Percentiles rank a stretch among this genome's conserved stretches.
These are phyloP conservation scores for Centroberyx gerrardi DNA, from an alignment of 2,797 vertebrate genomes.

Conservation along the genomic window DNA sequence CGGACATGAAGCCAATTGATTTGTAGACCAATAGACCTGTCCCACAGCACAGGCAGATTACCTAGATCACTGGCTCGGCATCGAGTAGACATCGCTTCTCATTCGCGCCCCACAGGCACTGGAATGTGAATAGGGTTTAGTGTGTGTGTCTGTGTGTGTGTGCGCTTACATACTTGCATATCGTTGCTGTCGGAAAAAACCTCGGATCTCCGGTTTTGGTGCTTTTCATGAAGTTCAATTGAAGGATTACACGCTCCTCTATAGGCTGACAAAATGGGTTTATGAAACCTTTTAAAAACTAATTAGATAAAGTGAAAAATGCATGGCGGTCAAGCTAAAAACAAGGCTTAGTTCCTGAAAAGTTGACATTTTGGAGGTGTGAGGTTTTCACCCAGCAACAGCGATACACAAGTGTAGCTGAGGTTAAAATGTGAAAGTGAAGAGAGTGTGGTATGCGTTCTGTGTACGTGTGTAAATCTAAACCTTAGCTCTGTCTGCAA, in stretches of 20 bases:
- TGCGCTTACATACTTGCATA: constrained; percentile 20
- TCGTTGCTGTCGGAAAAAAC: not conserved
- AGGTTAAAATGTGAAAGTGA: not conserved
- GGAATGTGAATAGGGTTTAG: constrained; percentile 60
- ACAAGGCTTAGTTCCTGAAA: no score
- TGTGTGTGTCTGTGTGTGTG: constrained; percentile 29
- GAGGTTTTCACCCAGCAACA: not conserved
- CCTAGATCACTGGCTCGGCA: constrained; percentile 79
- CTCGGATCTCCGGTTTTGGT: no score
- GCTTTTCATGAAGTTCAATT: no score
- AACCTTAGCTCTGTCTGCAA: no score
- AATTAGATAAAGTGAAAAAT: no score
- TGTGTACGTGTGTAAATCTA: not conserved
- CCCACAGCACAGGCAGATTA: constrained; percentile 81
- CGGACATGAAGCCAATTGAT: constrained; percentile 84
- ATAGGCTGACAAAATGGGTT: not conserved
- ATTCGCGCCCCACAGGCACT: constrained; percentile 54
- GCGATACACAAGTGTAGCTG: not conserved
- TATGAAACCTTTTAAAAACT: no score
- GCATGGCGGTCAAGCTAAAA: no score
- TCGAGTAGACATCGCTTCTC: constrained; percentile 69
- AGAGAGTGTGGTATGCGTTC: not conserved
- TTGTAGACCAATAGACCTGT: constrained; percentile 80
- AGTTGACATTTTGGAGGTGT: not conserved
- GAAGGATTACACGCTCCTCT: not conserved